Conservation (phyloP, 1,140 invertebrate species). For the Leptestheria dahalacensis region DNA sequence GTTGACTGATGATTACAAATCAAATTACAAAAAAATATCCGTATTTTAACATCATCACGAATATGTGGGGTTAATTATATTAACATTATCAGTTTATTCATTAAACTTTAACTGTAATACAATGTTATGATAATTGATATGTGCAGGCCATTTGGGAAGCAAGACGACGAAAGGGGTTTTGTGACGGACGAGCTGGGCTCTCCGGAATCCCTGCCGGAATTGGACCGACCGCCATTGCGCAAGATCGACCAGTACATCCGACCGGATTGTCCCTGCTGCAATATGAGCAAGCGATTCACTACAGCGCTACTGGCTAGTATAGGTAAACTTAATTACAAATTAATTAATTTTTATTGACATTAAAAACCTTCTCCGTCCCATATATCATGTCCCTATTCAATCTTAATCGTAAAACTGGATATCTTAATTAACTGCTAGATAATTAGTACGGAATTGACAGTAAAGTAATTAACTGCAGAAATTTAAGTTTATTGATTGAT, state of each 20-base stretch:
- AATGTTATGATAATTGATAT: not conserved
- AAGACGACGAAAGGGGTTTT: conserved; percentile 23
- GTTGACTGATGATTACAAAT: no score
- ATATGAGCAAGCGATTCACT: conserved; percentile 67
- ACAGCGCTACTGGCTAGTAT: conserved; percentile 69
- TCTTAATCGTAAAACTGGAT: no score
- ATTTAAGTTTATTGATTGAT: not conserved
- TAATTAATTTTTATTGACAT: no score
- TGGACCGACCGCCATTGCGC: conserved; percentile 58
- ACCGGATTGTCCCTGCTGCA: conserved; percentile 65
- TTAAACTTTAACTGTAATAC: not conserved
- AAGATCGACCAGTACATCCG: conserved; percentile 74
- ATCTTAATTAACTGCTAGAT: no score
- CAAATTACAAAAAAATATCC: no score
- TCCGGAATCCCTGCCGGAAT: conserved; percentile 22
- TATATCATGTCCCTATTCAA: no score
- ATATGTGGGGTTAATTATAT: no score
- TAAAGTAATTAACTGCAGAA: not conserved
- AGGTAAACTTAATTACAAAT: conserved; percentile 37
- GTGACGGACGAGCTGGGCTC: conserved; percentile 20
- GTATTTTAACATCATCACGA: no score
- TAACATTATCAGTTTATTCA: no score
- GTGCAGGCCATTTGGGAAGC: conserved; percentile 14
- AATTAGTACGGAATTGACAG: no score
- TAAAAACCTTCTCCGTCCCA: no score